These are phyloP conservation scores for Berghia stephanieae DNA, from an alignment of 1,140 invertebrate genomes.

Conservation along the genomic window DNA sequence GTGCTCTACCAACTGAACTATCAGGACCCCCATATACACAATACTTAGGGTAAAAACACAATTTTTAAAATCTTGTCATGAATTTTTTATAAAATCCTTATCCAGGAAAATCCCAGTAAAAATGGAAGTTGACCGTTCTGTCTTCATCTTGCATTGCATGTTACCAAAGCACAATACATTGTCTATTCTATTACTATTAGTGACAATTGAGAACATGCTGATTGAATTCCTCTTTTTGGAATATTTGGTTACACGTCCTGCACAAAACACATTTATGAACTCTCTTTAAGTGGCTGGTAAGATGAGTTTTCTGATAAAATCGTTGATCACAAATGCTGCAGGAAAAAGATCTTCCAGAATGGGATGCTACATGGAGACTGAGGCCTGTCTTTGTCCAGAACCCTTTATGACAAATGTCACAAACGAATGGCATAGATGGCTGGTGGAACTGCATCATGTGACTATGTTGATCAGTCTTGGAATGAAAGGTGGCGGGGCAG, in stretches of 20 bases:
- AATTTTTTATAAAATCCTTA: no score
- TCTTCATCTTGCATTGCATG: no score
- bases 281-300: not conserved
- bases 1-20: no score
- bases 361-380: not conserved
- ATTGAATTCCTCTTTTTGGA: not conserved
- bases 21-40: no score
- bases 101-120: no score
- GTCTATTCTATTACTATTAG: no score
- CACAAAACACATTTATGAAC: not conserved
- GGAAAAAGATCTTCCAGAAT: not conserved
- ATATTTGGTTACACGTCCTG: not conserved
- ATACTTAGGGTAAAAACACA: no score
- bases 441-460: not conserved
- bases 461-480: no score
- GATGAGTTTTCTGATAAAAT: not conserved
- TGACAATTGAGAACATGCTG: slow-evolving; percentile 4
- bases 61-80: no score
- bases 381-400: not conserved
- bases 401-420: not conserved
- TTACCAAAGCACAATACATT: no score
- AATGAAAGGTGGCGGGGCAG: no score
- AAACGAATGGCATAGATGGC: not conserved
- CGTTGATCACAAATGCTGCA: not conserved
- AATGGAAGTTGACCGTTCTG: no score